phyloP scores from a whole-genome alignment of 2,113 vertebrate species.

The Amblyornis subalaris region DNA sequence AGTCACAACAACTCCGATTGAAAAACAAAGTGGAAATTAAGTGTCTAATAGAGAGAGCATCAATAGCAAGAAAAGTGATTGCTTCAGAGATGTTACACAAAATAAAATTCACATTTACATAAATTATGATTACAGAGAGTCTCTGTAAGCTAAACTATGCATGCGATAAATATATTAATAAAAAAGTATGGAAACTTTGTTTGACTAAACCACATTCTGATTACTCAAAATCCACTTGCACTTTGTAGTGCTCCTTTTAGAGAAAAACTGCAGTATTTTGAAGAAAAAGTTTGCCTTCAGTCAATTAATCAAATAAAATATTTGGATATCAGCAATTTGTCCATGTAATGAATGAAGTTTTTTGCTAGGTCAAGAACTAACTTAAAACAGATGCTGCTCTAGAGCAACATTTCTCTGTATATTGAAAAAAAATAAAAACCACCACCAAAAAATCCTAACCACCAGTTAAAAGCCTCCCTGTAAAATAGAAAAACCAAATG shows the following conservation, averaged over 20 bases:
- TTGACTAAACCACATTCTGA: conserved; percentile 4
- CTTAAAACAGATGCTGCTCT: conserved; percentile 37
- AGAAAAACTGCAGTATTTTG: neutral
- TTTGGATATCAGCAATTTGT: conserved; percentile 51
- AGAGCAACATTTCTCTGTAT: neutral
- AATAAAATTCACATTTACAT: neutral
- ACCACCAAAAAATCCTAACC: neutral
- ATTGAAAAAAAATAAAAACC: neutral
- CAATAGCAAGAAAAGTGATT: neutral
- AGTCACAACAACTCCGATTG: conserved; percentile 65
- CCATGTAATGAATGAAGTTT: conserved; percentile 5
- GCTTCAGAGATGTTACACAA: neutral
- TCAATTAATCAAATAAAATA: conserved; percentile 56
- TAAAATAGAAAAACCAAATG: neutral
- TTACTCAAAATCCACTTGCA: neutral
- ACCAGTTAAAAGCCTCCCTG: neutral
- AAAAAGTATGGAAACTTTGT: neutral
- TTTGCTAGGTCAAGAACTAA: conserved; percentile 26
- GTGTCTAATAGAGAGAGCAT: neutral
- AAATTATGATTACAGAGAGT: neutral
- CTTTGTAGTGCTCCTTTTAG: neutral
- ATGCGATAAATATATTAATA: neutral
- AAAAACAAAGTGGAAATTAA: conserved; percentile 73
- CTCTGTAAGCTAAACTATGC: neutral
- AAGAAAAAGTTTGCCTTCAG: conserved; percentile 26